phyloP scores from a whole-genome alignment of 2,888 invertebrate species.

The Iphiclides podalirius region DNA sequence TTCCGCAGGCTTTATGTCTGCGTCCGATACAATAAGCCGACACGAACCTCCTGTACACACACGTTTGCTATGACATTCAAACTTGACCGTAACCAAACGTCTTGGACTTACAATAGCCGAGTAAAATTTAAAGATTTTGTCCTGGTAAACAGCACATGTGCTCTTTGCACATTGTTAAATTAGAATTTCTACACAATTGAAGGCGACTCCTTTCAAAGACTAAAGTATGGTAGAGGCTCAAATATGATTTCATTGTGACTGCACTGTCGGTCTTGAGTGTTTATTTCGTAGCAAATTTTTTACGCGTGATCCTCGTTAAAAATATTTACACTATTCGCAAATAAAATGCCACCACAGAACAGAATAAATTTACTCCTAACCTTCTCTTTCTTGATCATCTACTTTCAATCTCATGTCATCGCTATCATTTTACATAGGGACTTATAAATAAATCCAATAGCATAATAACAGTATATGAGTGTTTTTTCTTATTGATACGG shows the following conservation, averaged over 20 bases:
- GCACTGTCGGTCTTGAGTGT: too few relatives aligned
- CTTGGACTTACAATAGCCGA: slow-evolving; percentile 41
- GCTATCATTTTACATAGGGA: too few relatives aligned
- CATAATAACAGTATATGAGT: too few relatives aligned
- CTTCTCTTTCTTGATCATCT: too few relatives aligned
- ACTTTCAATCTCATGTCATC: too few relatives aligned
- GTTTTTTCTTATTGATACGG: too few relatives aligned
- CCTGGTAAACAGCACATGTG: slow-evolving; percentile 39
- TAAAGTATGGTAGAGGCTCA: slow-evolving; percentile 16
- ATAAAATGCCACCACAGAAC: too few relatives aligned
- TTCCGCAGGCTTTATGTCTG: slow-evolving; percentile 41
- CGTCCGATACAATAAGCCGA: slow-evolving; percentile 36
- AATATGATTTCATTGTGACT: not conserved
- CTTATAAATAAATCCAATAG: too few relatives aligned
- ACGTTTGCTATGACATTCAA: slow-evolving; percentile 53
- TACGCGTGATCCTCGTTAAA: too few relatives aligned
- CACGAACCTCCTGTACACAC: slow-evolving; percentile 32
- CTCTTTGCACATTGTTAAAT: slow-evolving; percentile 32
- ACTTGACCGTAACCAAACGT: slow-evolving; percentile 68
- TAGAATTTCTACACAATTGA: slow-evolving; percentile 45
- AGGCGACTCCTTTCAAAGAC: slow-evolving; percentile 47
- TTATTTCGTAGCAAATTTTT: too few relatives aligned
- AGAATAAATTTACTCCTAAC: too few relatives aligned
- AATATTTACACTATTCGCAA: too few relatives aligned
- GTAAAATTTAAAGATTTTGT: slow-evolving; percentile 45